phyloP scores from a whole-genome alignment of 1,140 invertebrate genomes.

The Apis laboriosa region DNA sequence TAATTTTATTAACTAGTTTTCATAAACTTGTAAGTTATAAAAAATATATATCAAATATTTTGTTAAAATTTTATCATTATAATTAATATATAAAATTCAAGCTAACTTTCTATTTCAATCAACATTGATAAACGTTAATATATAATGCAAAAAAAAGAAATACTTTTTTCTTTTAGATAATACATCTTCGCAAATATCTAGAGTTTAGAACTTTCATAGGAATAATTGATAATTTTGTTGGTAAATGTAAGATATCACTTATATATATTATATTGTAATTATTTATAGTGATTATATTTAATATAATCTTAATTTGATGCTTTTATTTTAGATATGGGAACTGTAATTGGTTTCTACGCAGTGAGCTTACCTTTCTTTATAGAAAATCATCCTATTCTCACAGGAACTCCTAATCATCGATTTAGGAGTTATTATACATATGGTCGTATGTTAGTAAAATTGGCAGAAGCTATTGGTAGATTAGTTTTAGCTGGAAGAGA shows the following conservation, averaged over 20 bases:
- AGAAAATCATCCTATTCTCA: conserved; percentile 84
- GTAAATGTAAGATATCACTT: conserved; percentile 88
- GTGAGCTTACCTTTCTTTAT: conserved; percentile 97
- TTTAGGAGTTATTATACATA: conserved; percentile 95
- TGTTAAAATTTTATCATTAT: background rate
- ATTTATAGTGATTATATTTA: background rate
- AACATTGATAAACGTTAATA: no score
- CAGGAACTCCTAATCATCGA: conserved; percentile 79
- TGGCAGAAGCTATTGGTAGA: conserved; percentile 97
- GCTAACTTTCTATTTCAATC: background rate
- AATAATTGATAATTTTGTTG: conserved; percentile 96
- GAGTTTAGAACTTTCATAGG: conserved; percentile 97
- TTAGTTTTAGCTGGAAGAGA: conserved; percentile 96
- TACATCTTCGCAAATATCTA: conserved; percentile 93
- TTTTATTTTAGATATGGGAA: conserved; percentile 91
- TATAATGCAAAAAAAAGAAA: background rate
- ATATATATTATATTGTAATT: background rate
- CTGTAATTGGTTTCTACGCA: conserved; percentile 96
- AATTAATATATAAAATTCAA: background rate
- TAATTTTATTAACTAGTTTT: conserved; percentile 93
- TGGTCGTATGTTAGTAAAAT: conserved; percentile 97
- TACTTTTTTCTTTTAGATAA: conserved; percentile 79
- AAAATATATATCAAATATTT: background rate
- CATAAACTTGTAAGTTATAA: conserved; percentile 89
- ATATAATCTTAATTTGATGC: conserved; percentile 23